phyloP scores from a whole-genome alignment of 2,797 vertebrate genomes.

The Sorex maritimensis region DNA sequence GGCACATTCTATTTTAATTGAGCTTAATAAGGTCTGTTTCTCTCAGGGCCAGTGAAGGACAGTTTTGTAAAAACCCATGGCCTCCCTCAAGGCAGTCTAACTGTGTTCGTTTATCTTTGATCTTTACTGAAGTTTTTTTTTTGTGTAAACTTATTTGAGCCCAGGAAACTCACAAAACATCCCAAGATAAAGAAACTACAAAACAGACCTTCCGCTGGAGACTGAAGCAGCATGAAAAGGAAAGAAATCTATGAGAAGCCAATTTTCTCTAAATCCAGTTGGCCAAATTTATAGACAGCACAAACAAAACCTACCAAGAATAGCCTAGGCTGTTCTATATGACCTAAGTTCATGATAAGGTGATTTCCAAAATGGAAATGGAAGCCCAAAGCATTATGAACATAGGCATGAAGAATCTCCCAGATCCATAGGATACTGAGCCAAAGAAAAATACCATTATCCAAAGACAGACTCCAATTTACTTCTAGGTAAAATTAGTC shows the following conservation, averaged over 20 bases:
- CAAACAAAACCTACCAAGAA: background rate
- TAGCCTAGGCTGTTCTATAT: background rate
- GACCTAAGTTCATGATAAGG: background rate
- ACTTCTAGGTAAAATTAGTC: background rate
- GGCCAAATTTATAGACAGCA: background rate
- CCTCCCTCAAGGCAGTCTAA: background rate
- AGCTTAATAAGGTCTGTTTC: background rate
- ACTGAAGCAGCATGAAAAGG: background rate
- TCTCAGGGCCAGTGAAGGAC: background rate
- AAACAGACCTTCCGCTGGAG: background rate
- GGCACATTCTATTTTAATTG: background rate
- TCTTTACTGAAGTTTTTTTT: background rate
- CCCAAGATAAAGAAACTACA: background rate
- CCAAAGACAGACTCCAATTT: background rate
- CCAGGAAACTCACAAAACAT: constrained; percentile 3
- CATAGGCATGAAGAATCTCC: background rate
- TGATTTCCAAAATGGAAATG: background rate
- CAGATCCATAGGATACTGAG: background rate
- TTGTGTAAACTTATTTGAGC: constrained; percentile 6
- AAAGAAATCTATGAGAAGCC: background rate
- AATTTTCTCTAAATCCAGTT: constrained; percentile 13
- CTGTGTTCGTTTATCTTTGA: background rate
- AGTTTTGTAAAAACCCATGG: background rate
- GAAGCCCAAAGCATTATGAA: background rate
- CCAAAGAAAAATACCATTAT: constrained; percentile 20